Conservation (phyloP, 2,113 vertebrate species). For the Chloroceryle aenea region DNA sequence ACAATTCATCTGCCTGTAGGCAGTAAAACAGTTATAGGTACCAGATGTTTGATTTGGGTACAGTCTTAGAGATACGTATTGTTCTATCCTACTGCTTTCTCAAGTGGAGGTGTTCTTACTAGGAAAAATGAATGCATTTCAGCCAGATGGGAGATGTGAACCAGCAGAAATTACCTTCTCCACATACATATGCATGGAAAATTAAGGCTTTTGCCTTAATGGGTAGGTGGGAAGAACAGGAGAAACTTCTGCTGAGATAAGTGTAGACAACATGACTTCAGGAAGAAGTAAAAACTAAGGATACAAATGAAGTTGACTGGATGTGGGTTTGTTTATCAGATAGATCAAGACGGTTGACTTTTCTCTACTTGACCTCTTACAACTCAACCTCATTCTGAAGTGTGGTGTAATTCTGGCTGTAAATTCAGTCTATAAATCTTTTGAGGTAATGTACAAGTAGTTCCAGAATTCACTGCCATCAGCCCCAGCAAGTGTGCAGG, state of each 20-base stretch:
- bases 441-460: not conserved
- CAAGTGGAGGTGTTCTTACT: not conserved
- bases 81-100: not conserved
- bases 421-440: not conserved
- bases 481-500: not conserved
- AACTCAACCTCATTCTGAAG: not conserved
- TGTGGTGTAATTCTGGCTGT: not conserved
- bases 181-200: not conserved
- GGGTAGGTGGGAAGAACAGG: not conserved
- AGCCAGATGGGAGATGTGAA: not conserved
- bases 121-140: not conserved
- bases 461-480: not conserved
- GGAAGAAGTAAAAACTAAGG: not conserved
- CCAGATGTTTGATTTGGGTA: not conserved
- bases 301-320: not conserved
- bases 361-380: not conserved
- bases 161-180: not conserved
- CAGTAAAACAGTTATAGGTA: not conserved
- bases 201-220: not conserved
- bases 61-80: not conserved
- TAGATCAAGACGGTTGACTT: not conserved
- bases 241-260: not conserved
- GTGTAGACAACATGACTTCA: not conserved
- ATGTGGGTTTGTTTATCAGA: accelerated
- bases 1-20: not conserved